Evolutionary conservation across 2,113 vertebrate genomes (phyloP).

Genomic region (Indicator maculatus): DNA sequence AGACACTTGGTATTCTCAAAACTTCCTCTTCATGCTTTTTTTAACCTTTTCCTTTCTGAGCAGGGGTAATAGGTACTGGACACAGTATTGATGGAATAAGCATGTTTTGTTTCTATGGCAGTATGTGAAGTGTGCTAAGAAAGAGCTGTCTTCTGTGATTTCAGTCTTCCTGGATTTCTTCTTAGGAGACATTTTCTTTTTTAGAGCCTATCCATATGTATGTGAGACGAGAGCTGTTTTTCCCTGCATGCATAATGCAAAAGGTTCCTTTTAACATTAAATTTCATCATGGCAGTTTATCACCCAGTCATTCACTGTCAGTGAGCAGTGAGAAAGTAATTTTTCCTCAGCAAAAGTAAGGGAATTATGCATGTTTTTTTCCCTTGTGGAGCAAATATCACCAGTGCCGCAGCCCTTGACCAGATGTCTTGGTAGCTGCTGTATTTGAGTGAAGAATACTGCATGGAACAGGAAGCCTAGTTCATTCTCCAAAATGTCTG

Average conservation of each 20-base stretch:
- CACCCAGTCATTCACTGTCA: neutral
- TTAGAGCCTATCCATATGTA: neutral
- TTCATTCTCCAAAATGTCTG: neutral
- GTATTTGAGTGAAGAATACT: constrained; percentile 6
- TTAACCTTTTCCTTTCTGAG: neutral
- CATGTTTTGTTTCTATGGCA: neutral
- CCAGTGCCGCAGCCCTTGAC: constrained; percentile 23
- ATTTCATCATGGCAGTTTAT: constrained; percentile 21
- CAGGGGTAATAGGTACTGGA: neutral
- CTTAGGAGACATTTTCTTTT: neutral
- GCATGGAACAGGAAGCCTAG: constrained; percentile 8
- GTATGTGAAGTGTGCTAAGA: rapidly evolving
- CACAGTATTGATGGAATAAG: neutral
- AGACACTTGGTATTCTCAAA: neutral
- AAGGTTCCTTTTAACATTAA: neutral
- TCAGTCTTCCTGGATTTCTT: neutral
- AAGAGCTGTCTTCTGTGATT: neutral
- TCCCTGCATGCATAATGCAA: neutral
- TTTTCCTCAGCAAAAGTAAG: constrained; percentile 9
- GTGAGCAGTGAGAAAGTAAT: neutral
- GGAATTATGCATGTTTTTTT: constrained; percentile 7
- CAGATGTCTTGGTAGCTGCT: constrained; percentile 45
- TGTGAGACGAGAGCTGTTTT: neutral
- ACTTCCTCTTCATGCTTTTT: neutral
- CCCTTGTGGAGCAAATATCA: neutral